Conservation (phyloP, 2,797 vertebrate genomes). For the Gambusia yucatana region DNA sequence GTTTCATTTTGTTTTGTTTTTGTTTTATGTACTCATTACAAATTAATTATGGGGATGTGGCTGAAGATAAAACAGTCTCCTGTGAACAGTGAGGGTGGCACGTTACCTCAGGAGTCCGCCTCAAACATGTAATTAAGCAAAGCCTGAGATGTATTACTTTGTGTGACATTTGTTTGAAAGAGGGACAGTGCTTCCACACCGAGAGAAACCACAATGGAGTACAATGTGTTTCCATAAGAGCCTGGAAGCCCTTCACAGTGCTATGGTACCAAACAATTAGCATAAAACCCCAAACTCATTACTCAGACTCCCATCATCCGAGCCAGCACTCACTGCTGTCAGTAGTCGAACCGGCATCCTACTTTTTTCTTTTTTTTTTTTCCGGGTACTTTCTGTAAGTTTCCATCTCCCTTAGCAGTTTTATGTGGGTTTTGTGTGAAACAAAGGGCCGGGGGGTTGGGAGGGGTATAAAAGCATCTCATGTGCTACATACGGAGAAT, state of each 20-base stretch:
- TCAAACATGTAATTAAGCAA: conserved; percentile 59
- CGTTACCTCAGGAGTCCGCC: conserved; percentile 50
- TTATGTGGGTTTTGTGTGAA: conserved; percentile 1
- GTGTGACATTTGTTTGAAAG: conserved; percentile 57
- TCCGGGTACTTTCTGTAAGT: not conserved
- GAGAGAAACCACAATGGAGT: conserved; percentile 55
- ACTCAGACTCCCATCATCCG: conserved; percentile 61
- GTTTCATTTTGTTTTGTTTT: too few relatives aligned
- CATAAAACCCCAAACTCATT: conserved; percentile 55
- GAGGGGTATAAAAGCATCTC: not conserved
- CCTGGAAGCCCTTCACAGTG: conserved; percentile 62
- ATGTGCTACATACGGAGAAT: not conserved
- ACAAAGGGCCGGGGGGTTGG: not conserved
- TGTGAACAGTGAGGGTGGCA: conserved; percentile 46
- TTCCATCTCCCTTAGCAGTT: conserved; percentile 1
- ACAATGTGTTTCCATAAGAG: conserved; percentile 37
- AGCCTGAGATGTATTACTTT: conserved; percentile 62
- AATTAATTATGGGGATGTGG: conserved; percentile 38
- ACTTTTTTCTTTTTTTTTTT: conserved; percentile 27
- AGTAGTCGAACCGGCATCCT: conserved; percentile 68
- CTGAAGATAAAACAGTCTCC: conserved; percentile 38
- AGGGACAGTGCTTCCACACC: conserved; percentile 51
- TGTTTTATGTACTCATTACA: conserved; percentile 44
- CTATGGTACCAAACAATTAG: conserved; percentile 76
- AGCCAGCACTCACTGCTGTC: conserved; percentile 64